These are phyloP conservation scores for Parnassius smintheus DNA, from an alignment of 2,888 invertebrate genomes.

Conservation along the genomic window DNA sequence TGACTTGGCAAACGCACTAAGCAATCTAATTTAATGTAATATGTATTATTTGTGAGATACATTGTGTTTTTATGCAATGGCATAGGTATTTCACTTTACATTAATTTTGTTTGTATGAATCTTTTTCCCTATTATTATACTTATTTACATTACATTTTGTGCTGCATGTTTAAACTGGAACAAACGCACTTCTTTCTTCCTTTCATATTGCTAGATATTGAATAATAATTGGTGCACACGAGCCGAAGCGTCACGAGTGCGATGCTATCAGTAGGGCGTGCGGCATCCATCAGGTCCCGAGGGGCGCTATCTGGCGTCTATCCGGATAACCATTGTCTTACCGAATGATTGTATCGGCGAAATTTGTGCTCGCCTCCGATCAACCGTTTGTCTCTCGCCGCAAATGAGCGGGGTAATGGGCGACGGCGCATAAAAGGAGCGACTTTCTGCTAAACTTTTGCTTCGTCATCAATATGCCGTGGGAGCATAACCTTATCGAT, in stretches of 20 bases:
- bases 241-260: conserved; percentile 63
- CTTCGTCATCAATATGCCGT: conserved; percentile 75
- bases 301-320: conserved; percentile 60
- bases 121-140: too few species aligned
- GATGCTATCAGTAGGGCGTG: conserved; percentile 75
- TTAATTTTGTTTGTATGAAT: too few species aligned
- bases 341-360: conserved; percentile 72
- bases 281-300: conserved; percentile 72
- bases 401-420: conserved; percentile 73
- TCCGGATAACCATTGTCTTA: conserved; percentile 47
- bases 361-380: conserved; percentile 73
- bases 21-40: too few species aligned
- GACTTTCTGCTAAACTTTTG: conserved; percentile 64
- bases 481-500: conserved; percentile 51
- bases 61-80: too few species aligned
- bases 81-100: too few species aligned
- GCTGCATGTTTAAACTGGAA: too few species aligned
- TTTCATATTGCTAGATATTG: conserved; percentile 59
- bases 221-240: conserved; percentile 78
- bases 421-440: conserved; percentile 65
- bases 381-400: conserved; percentile 74
- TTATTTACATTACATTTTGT: too few species aligned
- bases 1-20: too few species aligned
- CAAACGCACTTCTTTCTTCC: too few species aligned
- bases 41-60: too few species aligned